Percentiles rank a stretch among this genome's conserved stretches.
Evolutionary conservation across 2,113 vertebrate genomes (phyloP).

Genomic region (Bufo bufo): DNA sequence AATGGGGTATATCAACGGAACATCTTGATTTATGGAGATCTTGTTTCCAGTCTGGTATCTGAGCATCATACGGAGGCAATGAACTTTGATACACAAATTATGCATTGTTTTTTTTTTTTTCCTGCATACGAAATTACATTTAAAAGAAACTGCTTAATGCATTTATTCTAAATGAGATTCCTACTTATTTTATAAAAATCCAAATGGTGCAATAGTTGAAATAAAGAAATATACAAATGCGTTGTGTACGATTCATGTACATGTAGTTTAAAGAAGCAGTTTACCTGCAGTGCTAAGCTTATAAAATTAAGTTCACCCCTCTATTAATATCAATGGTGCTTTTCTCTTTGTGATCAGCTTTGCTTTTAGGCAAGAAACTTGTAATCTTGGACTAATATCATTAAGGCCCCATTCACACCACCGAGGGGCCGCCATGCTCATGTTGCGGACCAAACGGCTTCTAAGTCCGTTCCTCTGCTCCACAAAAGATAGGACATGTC

Average conservation of each 20-base stretch:
- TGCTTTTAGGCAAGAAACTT: no score
- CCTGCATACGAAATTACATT: background rate
- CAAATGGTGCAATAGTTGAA: background rate
- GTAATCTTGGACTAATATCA: no score
- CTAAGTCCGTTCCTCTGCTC: no score
- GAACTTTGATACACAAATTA: constrained; percentile 19
- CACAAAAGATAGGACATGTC: no score
- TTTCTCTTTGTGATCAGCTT: no score
- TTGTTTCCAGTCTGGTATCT: background rate
- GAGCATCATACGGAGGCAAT: background rate
- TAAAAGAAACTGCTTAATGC: background rate
- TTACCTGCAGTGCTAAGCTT: background rate
- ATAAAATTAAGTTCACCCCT: background rate
- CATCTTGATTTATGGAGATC: constrained; percentile 23
- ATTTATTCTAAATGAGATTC: background rate
- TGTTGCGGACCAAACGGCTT: no score
- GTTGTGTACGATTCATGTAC: background rate
- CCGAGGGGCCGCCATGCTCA: no score
- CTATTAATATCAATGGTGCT: no score
- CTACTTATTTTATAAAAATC: background rate
- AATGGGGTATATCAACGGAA: background rate
- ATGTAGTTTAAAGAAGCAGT: background rate
- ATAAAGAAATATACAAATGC: background rate
- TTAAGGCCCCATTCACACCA: no score
- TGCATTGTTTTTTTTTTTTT: background rate